Evolutionary conservation across 2,888 invertebrate genomes (phyloP).

Genomic region (Oithona nana): DNA sequence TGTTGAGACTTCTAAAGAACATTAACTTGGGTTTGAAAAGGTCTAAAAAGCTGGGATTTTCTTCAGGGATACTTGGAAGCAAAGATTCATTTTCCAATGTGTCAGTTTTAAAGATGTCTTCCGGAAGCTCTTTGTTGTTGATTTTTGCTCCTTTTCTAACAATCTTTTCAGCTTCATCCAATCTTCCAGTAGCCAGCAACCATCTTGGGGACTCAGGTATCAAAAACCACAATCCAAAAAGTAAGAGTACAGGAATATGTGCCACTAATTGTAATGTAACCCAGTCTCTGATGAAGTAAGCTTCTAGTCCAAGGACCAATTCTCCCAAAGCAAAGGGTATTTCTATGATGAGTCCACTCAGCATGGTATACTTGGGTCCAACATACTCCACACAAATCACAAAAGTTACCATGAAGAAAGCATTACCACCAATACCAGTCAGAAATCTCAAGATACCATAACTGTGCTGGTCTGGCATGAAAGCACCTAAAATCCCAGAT

Average conservation of each 20-base stretch:
- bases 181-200: constrained; percentile 1
- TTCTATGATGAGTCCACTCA: constrained; percentile 11
- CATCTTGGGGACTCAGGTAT: constrained; percentile 11
- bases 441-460: constrained; percentile 10
- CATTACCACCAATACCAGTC: constrained; percentile 16
- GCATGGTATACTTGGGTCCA: constrained; percentile 11
- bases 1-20: constrained; percentile 3
- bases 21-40: constrained; percentile 3
- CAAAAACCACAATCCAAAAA: constrained; percentile 3
- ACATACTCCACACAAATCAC: constrained; percentile 14
- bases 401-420: constrained; percentile 15
- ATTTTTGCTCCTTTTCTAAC: not conserved
- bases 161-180: constrained; percentile 1
- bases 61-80: not conserved
- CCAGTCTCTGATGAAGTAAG: constrained; percentile 14
- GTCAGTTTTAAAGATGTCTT: not conserved
- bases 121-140: not conserved
- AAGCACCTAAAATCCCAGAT: not conserved
- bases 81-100: not conserved
- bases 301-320: constrained; percentile 6
- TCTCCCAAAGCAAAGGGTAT: constrained; percentile 17
- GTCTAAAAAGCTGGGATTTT: not conserved
- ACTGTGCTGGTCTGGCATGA: not conserved
- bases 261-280: constrained; percentile 9
- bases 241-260: not conserved